Evolutionary conservation across 2,113 vertebrate genomes (phyloP).

Genomic region (Burhinus oedicnemus): DNA sequence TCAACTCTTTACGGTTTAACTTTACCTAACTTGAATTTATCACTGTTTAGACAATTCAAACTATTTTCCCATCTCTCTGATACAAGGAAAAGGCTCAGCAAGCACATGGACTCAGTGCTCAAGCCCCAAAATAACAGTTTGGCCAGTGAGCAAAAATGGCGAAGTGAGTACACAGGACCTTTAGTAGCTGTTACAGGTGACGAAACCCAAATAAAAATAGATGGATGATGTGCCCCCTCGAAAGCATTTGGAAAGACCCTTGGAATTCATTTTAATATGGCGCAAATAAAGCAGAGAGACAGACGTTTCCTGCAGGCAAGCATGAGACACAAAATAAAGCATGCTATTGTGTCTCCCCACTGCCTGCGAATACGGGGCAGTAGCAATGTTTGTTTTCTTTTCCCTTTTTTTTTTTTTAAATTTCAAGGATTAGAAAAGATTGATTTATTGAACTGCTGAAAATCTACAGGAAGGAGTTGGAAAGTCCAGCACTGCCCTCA

Average conservation of each 20-base stretch:
- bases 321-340: background rate
- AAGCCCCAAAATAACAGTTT: background rate
- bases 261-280: slow-evolving; percentile 12
- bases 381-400: background rate
- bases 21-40: background rate
- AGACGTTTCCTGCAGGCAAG: slow-evolving; percentile 20
- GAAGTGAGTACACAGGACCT: background rate
- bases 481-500: background rate
- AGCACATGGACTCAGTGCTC: background rate
- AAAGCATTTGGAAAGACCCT: background rate
- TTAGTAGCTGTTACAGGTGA: background rate
- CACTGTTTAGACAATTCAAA: background rate
- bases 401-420: background rate
- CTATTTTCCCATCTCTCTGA: background rate
- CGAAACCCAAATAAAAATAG: slow-evolving; percentile 38
- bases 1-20: background rate
- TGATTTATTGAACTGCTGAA: slow-evolving; percentile 24
- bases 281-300: background rate
- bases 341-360: background rate
- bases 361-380: background rate
- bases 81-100: background rate
- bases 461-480: slow-evolving; percentile 18
- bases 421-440: slow-evolving; percentile 12
- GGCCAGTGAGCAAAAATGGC: background rate
- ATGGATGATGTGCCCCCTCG: background rate